Evolutionary conservation across 2,888 invertebrate species (phyloP).

Genomic region (Aricia artaxerxes): DNA sequence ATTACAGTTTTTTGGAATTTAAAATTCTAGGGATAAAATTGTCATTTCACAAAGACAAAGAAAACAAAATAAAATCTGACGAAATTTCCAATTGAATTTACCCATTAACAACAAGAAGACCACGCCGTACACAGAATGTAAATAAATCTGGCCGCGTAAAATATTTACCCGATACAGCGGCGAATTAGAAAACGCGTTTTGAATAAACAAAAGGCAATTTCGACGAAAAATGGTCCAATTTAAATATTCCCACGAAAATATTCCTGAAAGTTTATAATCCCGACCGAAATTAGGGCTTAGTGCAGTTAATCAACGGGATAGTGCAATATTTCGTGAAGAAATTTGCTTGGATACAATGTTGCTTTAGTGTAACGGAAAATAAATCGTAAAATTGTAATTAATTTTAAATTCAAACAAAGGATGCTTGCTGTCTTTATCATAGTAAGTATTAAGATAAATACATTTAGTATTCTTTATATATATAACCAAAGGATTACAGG

Average conservation of each 20-base stretch:
- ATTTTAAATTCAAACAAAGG: neutral
- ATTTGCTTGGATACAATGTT: neutral
- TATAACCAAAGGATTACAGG: too few relatives aligned
- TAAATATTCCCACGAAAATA: slow-evolving; percentile 19
- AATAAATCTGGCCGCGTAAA: slow-evolving; percentile 24
- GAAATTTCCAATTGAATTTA: slow-evolving; percentile 3
- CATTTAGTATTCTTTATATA: too few relatives aligned
- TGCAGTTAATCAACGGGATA: neutral
- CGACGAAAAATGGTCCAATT: slow-evolving; percentile 27
- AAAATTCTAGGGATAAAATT: neutral
- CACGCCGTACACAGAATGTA: slow-evolving; percentile 8
- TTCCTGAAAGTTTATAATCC: neutral
- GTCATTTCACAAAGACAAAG: neutral
- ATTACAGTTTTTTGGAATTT: neutral
- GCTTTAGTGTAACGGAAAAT: neutral
- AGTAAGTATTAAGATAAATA: too few relatives aligned
- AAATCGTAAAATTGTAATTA: neutral
- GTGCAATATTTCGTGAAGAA: neutral
- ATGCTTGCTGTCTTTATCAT: too few relatives aligned
- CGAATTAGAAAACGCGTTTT: slow-evolving; percentile 30
- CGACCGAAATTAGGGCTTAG: slow-evolving; percentile 10
- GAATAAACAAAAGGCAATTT: slow-evolving; percentile 30
- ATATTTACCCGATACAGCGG: slow-evolving; percentile 27
- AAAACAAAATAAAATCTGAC: too few relatives aligned
- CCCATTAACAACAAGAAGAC: slow-evolving; percentile 15